These are phyloP conservation scores for Hyppa rectilinea DNA, from an alignment of 2,888 invertebrate genomes.

Conservation along the genomic window DNA sequence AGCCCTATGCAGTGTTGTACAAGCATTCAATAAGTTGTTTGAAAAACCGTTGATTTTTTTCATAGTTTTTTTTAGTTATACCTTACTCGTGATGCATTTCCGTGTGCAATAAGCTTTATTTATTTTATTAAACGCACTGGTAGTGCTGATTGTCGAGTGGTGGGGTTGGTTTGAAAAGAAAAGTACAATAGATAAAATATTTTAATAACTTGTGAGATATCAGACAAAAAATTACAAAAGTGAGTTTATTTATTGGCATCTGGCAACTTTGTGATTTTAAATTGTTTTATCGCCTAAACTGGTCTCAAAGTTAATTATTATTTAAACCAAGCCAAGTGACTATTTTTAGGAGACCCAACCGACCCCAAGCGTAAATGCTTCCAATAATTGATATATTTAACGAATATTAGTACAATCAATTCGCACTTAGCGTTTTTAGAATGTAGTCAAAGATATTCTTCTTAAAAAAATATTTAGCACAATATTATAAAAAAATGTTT, in stretches of 20 bases:
- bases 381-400: conserved; percentile 75
- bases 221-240: conserved; percentile 6
- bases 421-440: conserved; percentile 79
- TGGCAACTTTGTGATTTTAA: not conserved
- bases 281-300: conserved; percentile 7
- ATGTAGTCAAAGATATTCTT: conserved; percentile 74
- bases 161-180: conserved; percentile 59
- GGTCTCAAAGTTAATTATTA: conserved; percentile 10
- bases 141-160: conserved; percentile 55
- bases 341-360: conserved; percentile 56
- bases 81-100: conserved; percentile 76
- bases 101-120: conserved; percentile 70
- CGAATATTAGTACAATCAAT: conserved; percentile 85
- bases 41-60: conserved; percentile 72
- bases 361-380: conserved; percentile 78
- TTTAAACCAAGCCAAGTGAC: conserved; percentile 39
- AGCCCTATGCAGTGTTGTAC: conserved; percentile 72
- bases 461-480: conserved; percentile 76
- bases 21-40: conserved; percentile 66
- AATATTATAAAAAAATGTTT: conserved; percentile 71
- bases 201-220: too few relatives aligned
- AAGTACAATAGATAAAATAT: too few relatives aligned
- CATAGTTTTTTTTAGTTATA: conserved; percentile 71
- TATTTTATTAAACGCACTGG: conserved; percentile 65
- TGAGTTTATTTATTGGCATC: conserved; percentile 2